These are phyloP conservation scores for Lepidotrigona ventralis DNA, from an alignment of 1,140 invertebrate genomes.

Conservation along the genomic window DNA sequence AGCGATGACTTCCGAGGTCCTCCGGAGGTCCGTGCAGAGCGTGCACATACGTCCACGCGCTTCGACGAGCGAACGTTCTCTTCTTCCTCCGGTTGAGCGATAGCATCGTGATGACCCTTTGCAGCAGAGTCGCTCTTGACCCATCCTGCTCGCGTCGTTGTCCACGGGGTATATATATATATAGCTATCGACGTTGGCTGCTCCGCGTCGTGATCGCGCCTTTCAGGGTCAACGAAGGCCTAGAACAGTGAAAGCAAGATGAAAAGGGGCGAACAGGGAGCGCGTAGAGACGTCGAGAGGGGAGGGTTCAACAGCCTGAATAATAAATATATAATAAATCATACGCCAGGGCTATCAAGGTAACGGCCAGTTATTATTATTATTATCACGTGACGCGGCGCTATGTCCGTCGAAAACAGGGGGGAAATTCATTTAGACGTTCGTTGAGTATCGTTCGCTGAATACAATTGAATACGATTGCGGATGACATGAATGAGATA, in stretches of 20 bases:
- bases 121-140: constrained; percentile 28
- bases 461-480: constrained; percentile 5
- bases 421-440: constrained; percentile 25
- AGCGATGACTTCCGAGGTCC: constrained; percentile 15
- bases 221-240: constrained; percentile 42
- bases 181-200: constrained; percentile 28
- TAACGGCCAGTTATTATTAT: neutral
- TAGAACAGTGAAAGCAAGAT: constrained; percentile 41
- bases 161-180: constrained; percentile 5
- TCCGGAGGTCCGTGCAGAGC: constrained; percentile 9
- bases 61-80: constrained; percentile 23
- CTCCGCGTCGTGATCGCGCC: constrained; percentile 49
- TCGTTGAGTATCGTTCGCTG: neutral
- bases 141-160: constrained; percentile 36
- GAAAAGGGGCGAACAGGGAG: neutral
- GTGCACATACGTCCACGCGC: constrained; percentile 29
- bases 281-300: too few species aligned
- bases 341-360: neutral
- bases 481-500: neutral
- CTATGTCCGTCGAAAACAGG: neutral
- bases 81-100: constrained; percentile 44
- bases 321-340: constrained; percentile 46
- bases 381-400: neutral
- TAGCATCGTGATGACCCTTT: constrained; percentile 48
- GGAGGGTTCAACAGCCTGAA: constrained; percentile 38